These are phyloP conservation scores for Lepas anatifera DNA, from an alignment of 2,888 invertebrate species.

Conservation along the genomic window DNA sequence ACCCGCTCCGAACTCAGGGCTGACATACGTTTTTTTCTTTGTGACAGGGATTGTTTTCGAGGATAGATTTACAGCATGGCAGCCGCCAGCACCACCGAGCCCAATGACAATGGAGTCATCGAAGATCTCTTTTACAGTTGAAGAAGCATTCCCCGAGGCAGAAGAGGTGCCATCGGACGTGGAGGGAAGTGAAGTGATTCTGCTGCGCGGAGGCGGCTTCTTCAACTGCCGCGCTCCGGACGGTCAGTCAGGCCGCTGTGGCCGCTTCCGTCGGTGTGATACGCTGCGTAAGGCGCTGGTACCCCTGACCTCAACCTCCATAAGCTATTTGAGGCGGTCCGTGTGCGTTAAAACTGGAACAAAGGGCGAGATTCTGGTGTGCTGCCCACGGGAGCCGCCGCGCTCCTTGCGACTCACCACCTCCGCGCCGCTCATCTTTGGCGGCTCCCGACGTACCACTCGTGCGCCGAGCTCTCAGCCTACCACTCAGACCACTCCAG, in stretches of 20 bases:
- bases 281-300: conserved; percentile 29
- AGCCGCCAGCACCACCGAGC: too few species aligned
- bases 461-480: neutral
- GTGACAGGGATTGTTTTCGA: too few species aligned
- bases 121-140: too few species aligned
- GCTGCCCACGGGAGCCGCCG: neutral
- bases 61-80: too few species aligned
- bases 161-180: neutral
- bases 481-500: neutral
- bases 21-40: too few species aligned
- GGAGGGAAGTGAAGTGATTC: neutral
- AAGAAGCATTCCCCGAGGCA: too few species aligned
- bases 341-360: neutral
- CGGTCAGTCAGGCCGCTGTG: neutral
- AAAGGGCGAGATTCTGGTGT: neutral
- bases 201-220: neutral
- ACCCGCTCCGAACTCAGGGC: too few species aligned
- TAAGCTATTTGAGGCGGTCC: conserved; percentile 46
- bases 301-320: conserved; percentile 38
- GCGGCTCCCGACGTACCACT: neutral
- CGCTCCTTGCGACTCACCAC: neutral
- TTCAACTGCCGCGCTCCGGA: neutral
- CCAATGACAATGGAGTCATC: too few species aligned
- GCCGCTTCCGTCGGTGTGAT: neutral
- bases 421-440: neutral